Conservation (phyloP, 2,888 invertebrate species). For the Ecliptopera silaceata region DNA sequence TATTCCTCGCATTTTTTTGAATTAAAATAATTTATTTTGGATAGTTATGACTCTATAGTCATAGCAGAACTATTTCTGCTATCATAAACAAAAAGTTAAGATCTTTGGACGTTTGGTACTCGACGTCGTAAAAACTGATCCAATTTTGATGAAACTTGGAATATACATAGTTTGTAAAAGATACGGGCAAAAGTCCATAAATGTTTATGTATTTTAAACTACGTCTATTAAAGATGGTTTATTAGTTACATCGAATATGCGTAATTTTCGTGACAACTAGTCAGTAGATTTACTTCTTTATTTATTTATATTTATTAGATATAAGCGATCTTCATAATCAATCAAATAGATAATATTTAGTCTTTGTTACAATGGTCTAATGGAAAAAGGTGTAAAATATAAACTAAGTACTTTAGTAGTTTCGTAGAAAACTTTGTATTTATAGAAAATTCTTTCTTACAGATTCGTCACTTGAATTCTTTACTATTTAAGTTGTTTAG, state of each 20-base stretch:
- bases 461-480: not conserved
- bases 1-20: slow-evolving; percentile 1
- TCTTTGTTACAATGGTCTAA: slow-evolving; percentile 53
- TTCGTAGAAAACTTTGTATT: slow-evolving; percentile 14
- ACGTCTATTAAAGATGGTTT: slow-evolving; percentile 8
- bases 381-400: slow-evolving; percentile 46
- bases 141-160: too few species aligned
- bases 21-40: too few species aligned
- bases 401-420: slow-evolving; percentile 28
- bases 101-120: too few species aligned
- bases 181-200: too few species aligned
- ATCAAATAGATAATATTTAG: slow-evolving; percentile 39
- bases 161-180: too few species aligned
- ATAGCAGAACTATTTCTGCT: too few species aligned
- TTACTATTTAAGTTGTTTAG: not conserved
- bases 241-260: slow-evolving; percentile 33
- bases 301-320: too few species aligned
- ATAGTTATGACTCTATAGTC: too few species aligned
- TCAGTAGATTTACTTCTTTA: slow-evolving; percentile 24
- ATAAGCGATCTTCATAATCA: slow-evolving; percentile 31
- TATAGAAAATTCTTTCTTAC: slow-evolving; percentile 8
- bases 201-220: slow-evolving; percentile 1
- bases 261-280: slow-evolving; percentile 24
- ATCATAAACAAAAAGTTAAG: too few species aligned
- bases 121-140: too few species aligned